Evolutionary conservation across 2,888 invertebrate species (phyloP).

Genomic region (Xylocampa areola): DNA sequence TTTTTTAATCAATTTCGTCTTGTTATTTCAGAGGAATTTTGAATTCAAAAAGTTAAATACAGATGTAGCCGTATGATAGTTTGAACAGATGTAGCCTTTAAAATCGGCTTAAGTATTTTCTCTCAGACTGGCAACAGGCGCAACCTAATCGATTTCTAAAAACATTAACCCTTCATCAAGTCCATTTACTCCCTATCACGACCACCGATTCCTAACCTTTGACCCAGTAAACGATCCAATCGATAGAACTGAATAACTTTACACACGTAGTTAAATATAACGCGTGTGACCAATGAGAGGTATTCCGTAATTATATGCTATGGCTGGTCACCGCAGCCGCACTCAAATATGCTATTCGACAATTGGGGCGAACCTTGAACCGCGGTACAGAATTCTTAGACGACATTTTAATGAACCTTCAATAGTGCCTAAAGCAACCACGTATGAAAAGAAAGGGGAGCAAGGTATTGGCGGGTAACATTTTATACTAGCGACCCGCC

Average conservation of each 20-base stretch:
- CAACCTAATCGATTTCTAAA: too few relatives aligned
- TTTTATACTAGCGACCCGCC: too few relatives aligned
- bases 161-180: too few relatives aligned
- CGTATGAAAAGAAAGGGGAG: background rate
- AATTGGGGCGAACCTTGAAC: slow-evolving; percentile 41
- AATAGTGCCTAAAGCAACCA: slow-evolving; percentile 13
- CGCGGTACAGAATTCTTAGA: slow-evolving; percentile 30
- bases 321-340: slow-evolving; percentile 3
- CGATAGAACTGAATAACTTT: slow-evolving; percentile 32
- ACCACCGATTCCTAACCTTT: slow-evolving; percentile 13
- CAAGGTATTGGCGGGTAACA: too few relatives aligned
- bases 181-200: too few relatives aligned
- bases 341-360: slow-evolving; percentile 32
- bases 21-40: too few relatives aligned
- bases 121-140: too few relatives aligned
- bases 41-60: too few relatives aligned
- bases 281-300: slow-evolving; percentile 29
- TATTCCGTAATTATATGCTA: slow-evolving; percentile 44
- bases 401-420: slow-evolving; percentile 31
- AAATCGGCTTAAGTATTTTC: too few relatives aligned
- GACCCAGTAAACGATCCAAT: slow-evolving; percentile 47
- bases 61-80: too few relatives aligned
- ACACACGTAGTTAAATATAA: slow-evolving; percentile 37
- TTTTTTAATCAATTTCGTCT: too few relatives aligned
- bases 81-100: too few relatives aligned